A percentile compares a stretch with the other conserved stretches of the same genome.
These are phyloP conservation scores for Sinotaia quadrata DNA, from an alignment of 2,888 invertebrate species.

Conservation along the genomic window DNA sequence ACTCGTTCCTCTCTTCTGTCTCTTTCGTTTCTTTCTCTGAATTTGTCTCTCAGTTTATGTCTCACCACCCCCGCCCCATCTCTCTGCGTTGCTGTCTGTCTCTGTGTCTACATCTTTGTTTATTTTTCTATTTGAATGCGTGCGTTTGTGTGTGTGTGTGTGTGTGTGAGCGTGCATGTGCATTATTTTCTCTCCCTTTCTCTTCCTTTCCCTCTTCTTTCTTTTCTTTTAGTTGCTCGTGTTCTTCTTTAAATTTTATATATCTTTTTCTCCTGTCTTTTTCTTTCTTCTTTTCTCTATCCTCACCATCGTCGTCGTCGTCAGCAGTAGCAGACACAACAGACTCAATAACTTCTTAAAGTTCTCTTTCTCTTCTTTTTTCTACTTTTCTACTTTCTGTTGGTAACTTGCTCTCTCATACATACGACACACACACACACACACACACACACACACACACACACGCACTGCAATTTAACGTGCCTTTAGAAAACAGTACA, in stretches of 20 bases:
- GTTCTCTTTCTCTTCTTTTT: neutral
- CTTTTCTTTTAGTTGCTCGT: neutral
- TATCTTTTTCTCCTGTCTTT: neutral
- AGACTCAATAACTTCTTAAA: neutral
- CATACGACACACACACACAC: neutral
- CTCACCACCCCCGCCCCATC: neutral
- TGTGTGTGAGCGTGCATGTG: neutral
- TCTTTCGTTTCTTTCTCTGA: neutral
- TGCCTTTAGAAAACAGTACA: neutral
- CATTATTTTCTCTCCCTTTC: neutral
- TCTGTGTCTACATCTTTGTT: neutral
- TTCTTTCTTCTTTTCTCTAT: neutral
- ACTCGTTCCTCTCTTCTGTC: neutral
- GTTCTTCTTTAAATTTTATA: neutral
- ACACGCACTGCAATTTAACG: neutral
- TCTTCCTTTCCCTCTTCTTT: neutral
- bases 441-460: neutral
- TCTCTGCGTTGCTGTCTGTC: neutral
- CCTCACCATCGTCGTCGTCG: neutral
- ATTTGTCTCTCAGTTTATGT: neutral
- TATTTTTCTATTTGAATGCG: neutral
- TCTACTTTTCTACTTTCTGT: neutral
- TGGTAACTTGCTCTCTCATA: neutral
- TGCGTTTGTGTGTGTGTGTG: no score
- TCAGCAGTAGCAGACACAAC: no score